Conservation (phyloP, 2,113 vertebrate genomes). For the human (Homo sapiens) region GRCh38 chr6:108092001-108092500, state of each 20-base stretch:
- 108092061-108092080: neutral
- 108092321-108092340: neutral
- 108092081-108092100: neutral
- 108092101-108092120: neutral
- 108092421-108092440: neutral
- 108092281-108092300: neutral
- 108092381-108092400: neutral
- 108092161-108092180: neutral
- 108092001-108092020: constrained; percentile 41
- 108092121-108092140: neutral
- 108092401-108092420: neutral
- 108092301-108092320: constrained; percentile 26
- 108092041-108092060: neutral
- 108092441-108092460: neutral
- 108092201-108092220: neutral
- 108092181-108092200: neutral
- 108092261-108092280: neutral
- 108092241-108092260: neutral
- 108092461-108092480: neutral
- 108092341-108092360: neutral
- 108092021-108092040: constrained; percentile 25
- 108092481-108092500: neutral
- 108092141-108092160: neutral
- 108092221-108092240: neutral
- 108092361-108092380: neutral